Conservation (phyloP, 2,113 vertebrate species). For the Carassius gibelio region DNA sequence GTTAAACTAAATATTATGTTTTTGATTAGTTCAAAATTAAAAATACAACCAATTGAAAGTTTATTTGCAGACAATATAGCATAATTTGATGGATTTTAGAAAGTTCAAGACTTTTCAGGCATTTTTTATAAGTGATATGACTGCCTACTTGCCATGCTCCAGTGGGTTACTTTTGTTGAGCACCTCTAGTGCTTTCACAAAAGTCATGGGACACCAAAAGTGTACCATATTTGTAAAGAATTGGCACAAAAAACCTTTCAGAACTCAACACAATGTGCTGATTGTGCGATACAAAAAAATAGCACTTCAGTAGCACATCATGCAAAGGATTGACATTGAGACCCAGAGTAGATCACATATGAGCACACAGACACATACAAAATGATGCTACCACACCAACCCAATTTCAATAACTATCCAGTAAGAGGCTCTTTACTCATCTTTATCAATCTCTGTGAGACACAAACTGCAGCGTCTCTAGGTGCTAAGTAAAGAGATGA, state of each 20-base stretch:
- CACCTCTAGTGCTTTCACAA: not conserved
- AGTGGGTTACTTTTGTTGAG: not conserved
- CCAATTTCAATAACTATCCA: conserved; percentile 57
- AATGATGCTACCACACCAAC: not conserved
- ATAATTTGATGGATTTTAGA: not conserved
- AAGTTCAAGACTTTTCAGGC: not conserved
- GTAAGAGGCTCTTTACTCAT: conserved; percentile 69
- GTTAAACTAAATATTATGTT: not conserved
- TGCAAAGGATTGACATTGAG: not conserved
- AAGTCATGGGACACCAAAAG: not conserved
- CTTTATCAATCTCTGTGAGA: conserved; percentile 52
- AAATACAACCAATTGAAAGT: not conserved
- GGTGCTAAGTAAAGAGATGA: conserved; percentile 5
- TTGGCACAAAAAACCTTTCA: not conserved
- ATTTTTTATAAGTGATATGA: not conserved
- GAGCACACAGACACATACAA: not conserved
- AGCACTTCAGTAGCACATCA: not conserved
- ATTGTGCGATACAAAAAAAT: not conserved
- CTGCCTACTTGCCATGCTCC: no score
- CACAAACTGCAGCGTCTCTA: not conserved
- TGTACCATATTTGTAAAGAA: not conserved
- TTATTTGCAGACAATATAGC: not conserved
- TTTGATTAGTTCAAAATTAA: not conserved
- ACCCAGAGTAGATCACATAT: not conserved
- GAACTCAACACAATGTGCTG: not conserved